These are phyloP conservation scores for Lasioglossum baleicum DNA, from an alignment of 1,140 invertebrate genomes.

Conservation along the genomic window DNA sequence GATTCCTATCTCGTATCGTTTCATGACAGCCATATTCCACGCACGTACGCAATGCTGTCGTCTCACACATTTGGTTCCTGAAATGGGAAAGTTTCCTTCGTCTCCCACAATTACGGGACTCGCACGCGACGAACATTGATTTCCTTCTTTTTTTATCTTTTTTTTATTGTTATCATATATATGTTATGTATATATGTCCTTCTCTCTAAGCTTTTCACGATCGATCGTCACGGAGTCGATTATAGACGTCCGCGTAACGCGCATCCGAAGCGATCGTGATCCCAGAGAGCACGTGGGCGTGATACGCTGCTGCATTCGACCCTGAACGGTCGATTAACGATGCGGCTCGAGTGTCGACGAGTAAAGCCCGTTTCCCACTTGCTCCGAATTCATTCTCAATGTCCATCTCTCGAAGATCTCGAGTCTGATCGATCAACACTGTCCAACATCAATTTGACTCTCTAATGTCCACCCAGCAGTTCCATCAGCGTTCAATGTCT, in stretches of 20 bases:
- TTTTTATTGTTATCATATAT: neutral
- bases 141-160: neutral
- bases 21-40: slow-evolving; percentile 1
- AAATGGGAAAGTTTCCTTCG: slow-evolving; percentile 27
- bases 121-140: neutral
- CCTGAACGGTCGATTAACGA: slow-evolving; percentile 24
- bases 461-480: too few species aligned
- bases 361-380: slow-evolving; percentile 26
- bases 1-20: neutral
- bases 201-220: neutral
- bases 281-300: slow-evolving; percentile 14
- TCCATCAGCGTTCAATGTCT: too few species aligned
- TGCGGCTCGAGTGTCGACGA: neutral
- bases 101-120: neutral
- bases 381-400: neutral
- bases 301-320: neutral
- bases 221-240: neutral
- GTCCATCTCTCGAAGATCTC: too few species aligned
- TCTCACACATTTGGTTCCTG: slow-evolving; percentile 51
- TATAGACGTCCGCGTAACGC: neutral
- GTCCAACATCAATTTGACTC: too few species aligned
- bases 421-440: too few species aligned
- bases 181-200: too few species aligned
- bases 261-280: neutral
- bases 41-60: slow-evolving; percentile 45